Base-by-base conservation (phyloP, 2,888 invertebrate genomes). In the Synergus japonicus region DNA sequence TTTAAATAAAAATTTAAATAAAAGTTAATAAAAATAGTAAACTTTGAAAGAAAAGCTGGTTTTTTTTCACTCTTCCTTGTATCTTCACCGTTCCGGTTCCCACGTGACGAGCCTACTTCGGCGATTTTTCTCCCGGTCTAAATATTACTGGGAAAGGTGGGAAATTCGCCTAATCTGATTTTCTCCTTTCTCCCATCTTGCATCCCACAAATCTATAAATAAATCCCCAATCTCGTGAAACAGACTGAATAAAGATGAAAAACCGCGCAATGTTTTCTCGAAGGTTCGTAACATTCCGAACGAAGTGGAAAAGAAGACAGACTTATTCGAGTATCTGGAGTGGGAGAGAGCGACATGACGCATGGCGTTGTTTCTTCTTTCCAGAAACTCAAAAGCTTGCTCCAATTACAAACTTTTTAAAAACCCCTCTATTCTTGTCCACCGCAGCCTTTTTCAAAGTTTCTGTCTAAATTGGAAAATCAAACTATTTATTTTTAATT, bases 241-340 rank as follows among this genome's bases (percentile, higher is more conserved):
- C 7, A 49, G n/a, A 69, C 37, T 12, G 64, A 76, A 60, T n/a
- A 46, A 64, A 60, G 49, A 79, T 79, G 83, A 83, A 85, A 85
- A 85, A 81, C 83, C 78, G 83, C 81, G 80, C 85, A 86, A 90
- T 89, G 89, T 90, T 91, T 91, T 90, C 90, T 88, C 88, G 85
- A 91, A 89, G 87, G 89, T 89, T 90, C 87, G 88, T 89, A 88
- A 86, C 83, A 46, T 46, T 73, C 58, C 63, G 4, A 66, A 44
- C n/a, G 1, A 44, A 9, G 44, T 10, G 9, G 18, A 66, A 29
- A 37, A 46, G 46, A 46, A 46, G 46, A 46, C 46, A 46, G 13
- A 46, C 10, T 8, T 46, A 46, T 37, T 4, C 5, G 37, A 37
- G 37, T 29, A 13, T 63, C 18, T 44, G 18, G 60, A 67, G 49